Evolutionary conservation across 2,113 vertebrate species (phyloP).

Genomic region (Sinocyclocheilus rhinocerous): DNA sequence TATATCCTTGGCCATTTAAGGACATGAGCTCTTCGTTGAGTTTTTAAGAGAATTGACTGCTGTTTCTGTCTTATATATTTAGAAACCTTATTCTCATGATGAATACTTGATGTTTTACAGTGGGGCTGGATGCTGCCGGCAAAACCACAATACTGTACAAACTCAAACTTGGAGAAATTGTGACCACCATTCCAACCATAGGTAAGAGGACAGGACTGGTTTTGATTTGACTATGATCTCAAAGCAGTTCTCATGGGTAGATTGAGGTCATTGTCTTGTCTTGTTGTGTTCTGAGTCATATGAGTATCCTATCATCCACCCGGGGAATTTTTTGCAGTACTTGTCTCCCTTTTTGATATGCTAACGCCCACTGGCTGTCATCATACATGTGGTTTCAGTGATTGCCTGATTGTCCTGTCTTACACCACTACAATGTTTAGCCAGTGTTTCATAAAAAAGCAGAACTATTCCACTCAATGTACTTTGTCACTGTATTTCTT

Average conservation of each 20-base stretch:
- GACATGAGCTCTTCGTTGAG: neutral
- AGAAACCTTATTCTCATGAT: neutral
- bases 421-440: neutral
- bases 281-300: neutral
- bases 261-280: neutral
- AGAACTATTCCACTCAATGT: neutral
- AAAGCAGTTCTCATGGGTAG: neutral
- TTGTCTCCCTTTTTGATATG: no score
- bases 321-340: neutral
- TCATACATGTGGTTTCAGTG: neutral
- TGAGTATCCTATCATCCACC: neutral
- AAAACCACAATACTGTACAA: conserved; percentile 90
- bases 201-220: conserved; percentile 73
- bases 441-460: neutral
- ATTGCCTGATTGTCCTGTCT: neutral
- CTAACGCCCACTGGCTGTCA: neutral
- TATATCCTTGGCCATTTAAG: neutral
- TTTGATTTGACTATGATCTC: neutral
- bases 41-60: neutral
- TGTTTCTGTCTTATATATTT: neutral
- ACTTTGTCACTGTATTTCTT: neutral
- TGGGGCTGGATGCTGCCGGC: conserved; percentile 74
- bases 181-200: conserved; percentile 95
- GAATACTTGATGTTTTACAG: conserved; percentile 63
- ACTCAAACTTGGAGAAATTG: conserved; percentile 92